These are phyloP conservation scores for Crotalus viridis DNA, from an alignment of 2,113 vertebrate species.

Conservation along the genomic window DNA sequence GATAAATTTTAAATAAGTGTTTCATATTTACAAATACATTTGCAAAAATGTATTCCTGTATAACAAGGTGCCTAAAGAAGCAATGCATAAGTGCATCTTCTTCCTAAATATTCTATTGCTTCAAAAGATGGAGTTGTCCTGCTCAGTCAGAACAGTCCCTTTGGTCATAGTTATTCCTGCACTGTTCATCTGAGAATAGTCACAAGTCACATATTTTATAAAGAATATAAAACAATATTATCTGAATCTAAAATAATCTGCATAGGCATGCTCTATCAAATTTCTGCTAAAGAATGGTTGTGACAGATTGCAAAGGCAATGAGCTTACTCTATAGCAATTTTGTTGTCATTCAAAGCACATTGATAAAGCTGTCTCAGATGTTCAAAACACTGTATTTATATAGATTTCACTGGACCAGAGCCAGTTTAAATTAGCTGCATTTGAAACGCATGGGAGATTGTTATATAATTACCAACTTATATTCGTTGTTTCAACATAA, in stretches of 20 bases:
- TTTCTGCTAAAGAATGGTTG: not conserved
- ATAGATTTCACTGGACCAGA: not conserved
- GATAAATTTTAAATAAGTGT: not conserved
- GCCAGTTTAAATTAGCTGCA: not conserved
- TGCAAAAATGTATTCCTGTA: not conserved
- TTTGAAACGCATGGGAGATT: not conserved
- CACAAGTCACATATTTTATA: not conserved
- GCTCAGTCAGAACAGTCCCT: not conserved
- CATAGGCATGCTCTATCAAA: not conserved
- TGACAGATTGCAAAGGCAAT: not conserved
- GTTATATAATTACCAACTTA: not conserved
- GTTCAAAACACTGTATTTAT: not conserved
- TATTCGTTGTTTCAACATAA: not conserved
- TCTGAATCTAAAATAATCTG: not conserved
- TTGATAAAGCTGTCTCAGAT: not conserved
- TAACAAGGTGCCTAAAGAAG: not conserved
- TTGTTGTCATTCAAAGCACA: not conserved
- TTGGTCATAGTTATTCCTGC: not conserved
- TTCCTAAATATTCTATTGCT: not conserved
- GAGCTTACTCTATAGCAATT: not conserved
- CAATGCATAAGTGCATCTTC: not conserved
- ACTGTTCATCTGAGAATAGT: not conserved
- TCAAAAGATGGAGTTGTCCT: not conserved
- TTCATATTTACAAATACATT: not conserved
- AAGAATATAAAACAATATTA: not conserved